Evolutionary conservation across 2,797 vertebrate genomes (phyloP).

Genomic region (Scleropages formosus): DNA sequence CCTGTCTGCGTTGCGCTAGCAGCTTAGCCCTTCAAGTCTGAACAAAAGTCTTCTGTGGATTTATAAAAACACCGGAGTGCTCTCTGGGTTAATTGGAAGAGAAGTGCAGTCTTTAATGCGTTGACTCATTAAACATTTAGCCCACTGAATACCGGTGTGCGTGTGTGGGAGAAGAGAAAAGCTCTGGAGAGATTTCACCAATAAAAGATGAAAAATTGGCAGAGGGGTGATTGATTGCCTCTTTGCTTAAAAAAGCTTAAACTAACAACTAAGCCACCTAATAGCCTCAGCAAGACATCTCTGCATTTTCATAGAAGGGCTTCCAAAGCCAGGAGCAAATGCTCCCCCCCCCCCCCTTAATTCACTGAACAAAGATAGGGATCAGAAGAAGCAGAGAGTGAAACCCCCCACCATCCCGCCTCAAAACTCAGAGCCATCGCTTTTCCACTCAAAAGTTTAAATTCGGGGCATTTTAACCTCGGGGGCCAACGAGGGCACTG

Average conservation of each 20-base stretch:
- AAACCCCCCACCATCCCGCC: conserved; percentile 1
- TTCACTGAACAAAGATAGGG: conserved; percentile 44
- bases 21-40: conserved; percentile 86
- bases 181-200: conserved; percentile 61
- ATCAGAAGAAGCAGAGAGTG: conserved; percentile 35
- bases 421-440: conserved; percentile 28
- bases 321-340: conserved; percentile 10
- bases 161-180: conserved; percentile 61
- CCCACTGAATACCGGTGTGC: conserved; percentile 70
- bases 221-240: conserved; percentile 67
- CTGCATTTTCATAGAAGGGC: background rate
- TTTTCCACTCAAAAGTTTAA: conserved; percentile 41
- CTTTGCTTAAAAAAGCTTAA: background rate
- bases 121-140: conserved; percentile 93
- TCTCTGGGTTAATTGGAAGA: conserved; percentile 94
- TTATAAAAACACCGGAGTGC: conserved; percentile 90
- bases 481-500: conserved; percentile 51
- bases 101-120: conserved; percentile 86
- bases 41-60: conserved; percentile 87
- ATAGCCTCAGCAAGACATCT: background rate
- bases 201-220: conserved; percentile 65
- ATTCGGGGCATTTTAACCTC: conserved; percentile 49
- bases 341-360: conserved; percentile 36
- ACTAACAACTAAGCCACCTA: background rate
- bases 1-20: conserved; percentile 74